Base-by-base conservation (phyloP, 2,113 vertebrate species). In the Xiphophorus hellerii region DNA sequence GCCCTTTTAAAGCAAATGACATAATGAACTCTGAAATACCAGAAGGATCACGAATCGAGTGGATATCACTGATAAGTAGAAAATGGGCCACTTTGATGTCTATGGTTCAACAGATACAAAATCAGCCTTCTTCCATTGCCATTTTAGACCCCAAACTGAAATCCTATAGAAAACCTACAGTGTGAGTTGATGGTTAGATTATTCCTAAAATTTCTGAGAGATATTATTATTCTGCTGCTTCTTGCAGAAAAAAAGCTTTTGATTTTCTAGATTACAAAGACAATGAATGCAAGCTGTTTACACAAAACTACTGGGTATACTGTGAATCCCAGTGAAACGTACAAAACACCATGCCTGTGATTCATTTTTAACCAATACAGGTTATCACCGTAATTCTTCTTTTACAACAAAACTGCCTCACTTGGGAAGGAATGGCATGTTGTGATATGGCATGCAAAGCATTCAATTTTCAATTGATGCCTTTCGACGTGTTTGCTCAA, bases 401-500 rank as follows among this genome's bases (percentile, higher is more conserved):
- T 58, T 70, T 48, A 48, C 64, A 54, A 69, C 64, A 25, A 29
- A n/a, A 39, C 15, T 11, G 1, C 54, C 29, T 51, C 20, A 1
- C 48, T 63, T 3, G 1, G 54, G 29, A 65, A 66, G n/a, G 1
- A 74, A 70, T 4, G 17, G 28, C 31, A 71, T 77, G 25, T 83
- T 67, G 78, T 48, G 64, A 77, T 73, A 39, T 63, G 35, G 17
- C 31, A 69, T 74, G 54, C 8, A 65, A 51, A 44, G 39, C 72
- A 61, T 80, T 37, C 68, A 64, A 82, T 84, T 83, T 77, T 30
- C 30, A 37, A 76, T 35, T 78, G 62, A 77, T 51, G 42, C 4
- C 22, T 83, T 82, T 84, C 37, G 58, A 77, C 85, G 81, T 64
- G 71, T 30, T 66, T 81, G 31, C 62, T 71, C 78, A 77, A 81